Evolutionary conservation across 2,888 invertebrate genomes (phyloP).

Genomic region (Drosophila prolongata): DNA sequence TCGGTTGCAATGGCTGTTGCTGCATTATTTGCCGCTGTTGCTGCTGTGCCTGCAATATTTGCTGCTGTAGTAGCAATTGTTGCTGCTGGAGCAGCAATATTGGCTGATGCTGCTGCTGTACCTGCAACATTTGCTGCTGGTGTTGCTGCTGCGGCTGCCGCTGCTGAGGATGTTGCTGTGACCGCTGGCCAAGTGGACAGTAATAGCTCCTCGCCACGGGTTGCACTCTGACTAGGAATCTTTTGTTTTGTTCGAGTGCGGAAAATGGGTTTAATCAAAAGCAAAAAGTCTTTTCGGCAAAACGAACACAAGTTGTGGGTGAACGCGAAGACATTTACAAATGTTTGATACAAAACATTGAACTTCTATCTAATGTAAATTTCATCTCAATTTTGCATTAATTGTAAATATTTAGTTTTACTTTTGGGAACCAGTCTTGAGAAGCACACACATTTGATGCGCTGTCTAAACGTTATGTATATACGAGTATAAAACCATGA

Average conservation of each 20-base stretch:
- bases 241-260: constrained; percentile 38
- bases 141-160: constrained; percentile 20
- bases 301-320: constrained; percentile 20
- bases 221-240: constrained; percentile 56
- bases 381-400: constrained; percentile 18
- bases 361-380: constrained; percentile 36
- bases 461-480: constrained; percentile 25
- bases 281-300: constrained; percentile 3
- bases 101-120: neutral
- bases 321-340: constrained; percentile 25
- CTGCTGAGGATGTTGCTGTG: constrained; percentile 44
- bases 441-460: constrained; percentile 53
- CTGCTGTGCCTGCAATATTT: neutral
- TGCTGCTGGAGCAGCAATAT: constrained; percentile 12
- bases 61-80: constrained; percentile 14
- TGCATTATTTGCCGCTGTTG: constrained; percentile 14
- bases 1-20: constrained; percentile 20
- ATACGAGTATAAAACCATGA: constrained; percentile 35
- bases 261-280: constrained; percentile 31
- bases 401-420: constrained; percentile 47
- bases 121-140: constrained; percentile 4
- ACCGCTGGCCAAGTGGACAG: constrained; percentile 62
- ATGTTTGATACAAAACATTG: constrained; percentile 20
- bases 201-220: constrained; percentile 61
- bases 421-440: constrained; percentile 62